phyloP scores from a whole-genome alignment of 2,797 vertebrate species.

The Anguilla anguilla region DNA sequence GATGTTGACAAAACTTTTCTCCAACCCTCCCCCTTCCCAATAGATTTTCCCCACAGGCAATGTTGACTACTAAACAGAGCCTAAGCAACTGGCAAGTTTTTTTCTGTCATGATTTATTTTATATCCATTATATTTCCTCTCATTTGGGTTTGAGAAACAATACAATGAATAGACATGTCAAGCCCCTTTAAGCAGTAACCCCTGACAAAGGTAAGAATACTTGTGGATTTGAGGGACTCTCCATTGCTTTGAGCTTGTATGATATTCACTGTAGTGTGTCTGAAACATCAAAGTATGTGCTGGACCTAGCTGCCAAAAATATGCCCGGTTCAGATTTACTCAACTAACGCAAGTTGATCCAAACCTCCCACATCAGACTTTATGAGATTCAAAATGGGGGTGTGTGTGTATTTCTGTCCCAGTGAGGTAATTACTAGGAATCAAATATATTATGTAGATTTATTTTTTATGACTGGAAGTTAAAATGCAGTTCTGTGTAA shows the following conservation, averaged over 20 bases:
- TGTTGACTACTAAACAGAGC: conserved; percentile 26
- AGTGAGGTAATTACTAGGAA: too few species aligned
- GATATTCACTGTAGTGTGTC: neutral
- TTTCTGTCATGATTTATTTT: neutral
- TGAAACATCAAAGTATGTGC: neutral
- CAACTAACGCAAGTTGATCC: too few species aligned
- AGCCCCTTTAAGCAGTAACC: neutral
- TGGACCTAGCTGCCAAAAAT: neutral
- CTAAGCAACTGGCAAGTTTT: neutral
- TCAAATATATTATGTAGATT: too few species aligned
- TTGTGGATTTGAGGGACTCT: neutral
- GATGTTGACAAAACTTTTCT: neutral
- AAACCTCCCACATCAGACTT: too few species aligned
- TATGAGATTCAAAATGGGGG: too few species aligned
- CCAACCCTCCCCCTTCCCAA: conserved; percentile 4
- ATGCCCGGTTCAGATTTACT: too few species aligned
- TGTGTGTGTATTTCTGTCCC: too few species aligned
- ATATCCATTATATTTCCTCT: neutral
- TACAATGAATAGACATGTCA: neutral
- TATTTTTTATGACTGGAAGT: too few species aligned
- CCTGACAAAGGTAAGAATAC: neutral
- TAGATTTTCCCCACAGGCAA: conserved; percentile 27
- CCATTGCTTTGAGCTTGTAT: neutral
- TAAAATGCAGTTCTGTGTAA: too few species aligned
- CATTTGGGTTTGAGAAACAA: neutral